These are phyloP conservation scores for Disparrhopalites patrizii DNA, from an alignment of 2,888 invertebrate species.

Conservation along the genomic window DNA sequence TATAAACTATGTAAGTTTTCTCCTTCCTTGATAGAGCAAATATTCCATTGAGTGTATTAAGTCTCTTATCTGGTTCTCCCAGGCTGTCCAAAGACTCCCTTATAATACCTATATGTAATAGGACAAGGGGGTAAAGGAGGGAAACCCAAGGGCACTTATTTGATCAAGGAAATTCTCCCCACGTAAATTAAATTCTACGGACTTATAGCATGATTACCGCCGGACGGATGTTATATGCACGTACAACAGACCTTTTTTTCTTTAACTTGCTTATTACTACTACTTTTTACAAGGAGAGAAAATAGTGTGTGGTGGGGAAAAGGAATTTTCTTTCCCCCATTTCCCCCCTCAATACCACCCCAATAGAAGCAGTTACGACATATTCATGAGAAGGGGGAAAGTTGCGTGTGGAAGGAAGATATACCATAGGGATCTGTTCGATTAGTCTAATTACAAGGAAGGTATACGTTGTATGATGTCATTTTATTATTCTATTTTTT, in stretches of 20 bases:
- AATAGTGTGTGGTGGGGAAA: too few relatives aligned
- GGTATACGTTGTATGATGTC: too few relatives aligned
- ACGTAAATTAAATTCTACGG: slow-evolving; percentile 3
- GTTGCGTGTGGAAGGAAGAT: slow-evolving; percentile 7
- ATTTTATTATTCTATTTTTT: too few relatives aligned
- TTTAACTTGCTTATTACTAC: too few relatives aligned
- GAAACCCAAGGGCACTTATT: background rate
- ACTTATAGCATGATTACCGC: too few relatives aligned
- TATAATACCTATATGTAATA: too few relatives aligned
- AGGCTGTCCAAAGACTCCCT: slow-evolving; percentile 3
- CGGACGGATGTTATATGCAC: background rate
- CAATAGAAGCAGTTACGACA: too few relatives aligned
- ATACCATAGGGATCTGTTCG: background rate
- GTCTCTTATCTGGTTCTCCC: slow-evolving; percentile 2
- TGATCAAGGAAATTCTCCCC: background rate
- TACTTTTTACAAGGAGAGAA: too few relatives aligned
- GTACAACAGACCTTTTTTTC: too few relatives aligned
- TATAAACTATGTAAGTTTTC: slow-evolving; percentile 4
- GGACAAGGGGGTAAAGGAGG: too few relatives aligned
- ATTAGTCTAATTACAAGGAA: slow-evolving; percentile 5
- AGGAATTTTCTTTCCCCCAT: too few relatives aligned
- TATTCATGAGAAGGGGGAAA: background rate
- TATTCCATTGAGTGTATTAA: slow-evolving; percentile 1
- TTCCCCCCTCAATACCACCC: too few relatives aligned
- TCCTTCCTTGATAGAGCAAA: slow-evolving; percentile 7